Evolutionary conservation across 92 coral and sea anemone genomes (phyloP).

Genomic region (Umimayanthus chanpuru): DNA sequence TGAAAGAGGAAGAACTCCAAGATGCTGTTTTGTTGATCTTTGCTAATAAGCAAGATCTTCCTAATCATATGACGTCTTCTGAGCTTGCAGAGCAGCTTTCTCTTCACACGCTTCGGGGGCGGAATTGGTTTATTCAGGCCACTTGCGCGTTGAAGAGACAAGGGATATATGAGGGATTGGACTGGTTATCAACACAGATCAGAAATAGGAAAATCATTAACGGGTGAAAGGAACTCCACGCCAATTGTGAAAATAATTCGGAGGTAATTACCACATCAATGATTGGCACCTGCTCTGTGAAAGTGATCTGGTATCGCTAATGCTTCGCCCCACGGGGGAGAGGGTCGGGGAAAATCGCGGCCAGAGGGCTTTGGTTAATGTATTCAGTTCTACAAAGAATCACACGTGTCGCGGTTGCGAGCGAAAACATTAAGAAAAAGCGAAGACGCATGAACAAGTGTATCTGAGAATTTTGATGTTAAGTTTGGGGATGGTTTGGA

Average conservation of each 20-base stretch:
- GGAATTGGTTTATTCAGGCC: conserved; percentile 93
- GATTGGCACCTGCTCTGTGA: conserved; percentile 16
- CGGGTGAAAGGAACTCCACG: neutral
- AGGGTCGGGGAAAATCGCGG: neutral
- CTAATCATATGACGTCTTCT: conserved; percentile 82
- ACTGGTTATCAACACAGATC: conserved; percentile 94
- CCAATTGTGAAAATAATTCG: conserved; percentile 14
- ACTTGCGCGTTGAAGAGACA: conserved; percentile 95
- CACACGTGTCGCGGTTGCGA: neutral
- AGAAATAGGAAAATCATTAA: conserved; percentile 52
- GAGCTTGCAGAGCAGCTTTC: conserved; percentile 90
- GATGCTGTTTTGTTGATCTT: conserved; percentile 89
- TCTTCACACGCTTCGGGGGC: conserved; percentile 81
- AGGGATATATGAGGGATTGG: conserved; percentile 95
- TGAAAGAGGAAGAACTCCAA: conserved; percentile 94
- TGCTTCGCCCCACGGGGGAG: neutral
- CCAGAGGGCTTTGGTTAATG: neutral
- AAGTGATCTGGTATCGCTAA: neutral
- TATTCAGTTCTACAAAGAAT: neutral
- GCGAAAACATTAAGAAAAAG: neutral
- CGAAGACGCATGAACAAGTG: neutral
- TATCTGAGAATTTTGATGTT: neutral
- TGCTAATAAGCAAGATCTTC: conserved; percentile 96
- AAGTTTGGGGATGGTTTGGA: neutral
- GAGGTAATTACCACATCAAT: conserved; percentile 2